These are phyloP conservation scores for Pocillopora meandrina DNA, from an alignment of 92 coral and sea anemone genomes.

Conservation along the genomic window DNA sequence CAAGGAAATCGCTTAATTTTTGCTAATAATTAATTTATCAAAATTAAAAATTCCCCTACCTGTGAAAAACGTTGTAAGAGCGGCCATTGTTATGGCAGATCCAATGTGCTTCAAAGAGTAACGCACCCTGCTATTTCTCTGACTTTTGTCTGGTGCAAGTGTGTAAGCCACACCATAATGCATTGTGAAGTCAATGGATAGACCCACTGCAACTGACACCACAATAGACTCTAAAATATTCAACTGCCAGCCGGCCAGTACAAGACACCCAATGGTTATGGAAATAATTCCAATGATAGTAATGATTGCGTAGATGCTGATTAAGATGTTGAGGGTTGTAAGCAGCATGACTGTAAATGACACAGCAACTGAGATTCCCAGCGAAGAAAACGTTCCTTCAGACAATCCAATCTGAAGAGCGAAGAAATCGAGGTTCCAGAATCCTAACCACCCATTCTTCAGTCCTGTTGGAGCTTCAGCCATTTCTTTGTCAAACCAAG, in stretches of 20 bases:
- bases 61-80: slow-evolving; percentile 90
- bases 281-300: slow-evolving; percentile 87
- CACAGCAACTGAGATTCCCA: slow-evolving; percentile 87
- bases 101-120: slow-evolving; percentile 90
- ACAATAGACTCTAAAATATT: slow-evolving; percentile 92
- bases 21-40: no score
- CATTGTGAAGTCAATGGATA: slow-evolving; percentile 96
- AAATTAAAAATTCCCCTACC: slow-evolving; percentile 46
- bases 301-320: slow-evolving; percentile 90
- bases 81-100: slow-evolving; percentile 94
- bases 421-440: slow-evolving; percentile 63
- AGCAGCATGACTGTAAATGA: slow-evolving; percentile 88
- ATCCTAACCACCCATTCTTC: slow-evolving; percentile 74
- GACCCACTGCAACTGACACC: slow-evolving; percentile 93
- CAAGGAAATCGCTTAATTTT: no score
- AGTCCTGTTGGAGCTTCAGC: slow-evolving; percentile 75
- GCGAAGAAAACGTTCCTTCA: slow-evolving; percentile 73
- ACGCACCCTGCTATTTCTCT: slow-evolving; percentile 69
- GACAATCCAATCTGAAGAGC: slow-evolving; percentile 76
- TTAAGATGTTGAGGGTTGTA: slow-evolving; percentile 88
- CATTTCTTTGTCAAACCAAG: slow-evolving; percentile 62
- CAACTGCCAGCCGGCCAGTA: slow-evolving; percentile 91
- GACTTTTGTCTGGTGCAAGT: slow-evolving; percentile 69
- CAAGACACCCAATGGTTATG: slow-evolving; percentile 85
- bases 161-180: slow-evolving; percentile 98